Evolutionary conservation across 2,888 invertebrate species (phyloP).

Genomic region (Caenorhabditis afra): DNA sequence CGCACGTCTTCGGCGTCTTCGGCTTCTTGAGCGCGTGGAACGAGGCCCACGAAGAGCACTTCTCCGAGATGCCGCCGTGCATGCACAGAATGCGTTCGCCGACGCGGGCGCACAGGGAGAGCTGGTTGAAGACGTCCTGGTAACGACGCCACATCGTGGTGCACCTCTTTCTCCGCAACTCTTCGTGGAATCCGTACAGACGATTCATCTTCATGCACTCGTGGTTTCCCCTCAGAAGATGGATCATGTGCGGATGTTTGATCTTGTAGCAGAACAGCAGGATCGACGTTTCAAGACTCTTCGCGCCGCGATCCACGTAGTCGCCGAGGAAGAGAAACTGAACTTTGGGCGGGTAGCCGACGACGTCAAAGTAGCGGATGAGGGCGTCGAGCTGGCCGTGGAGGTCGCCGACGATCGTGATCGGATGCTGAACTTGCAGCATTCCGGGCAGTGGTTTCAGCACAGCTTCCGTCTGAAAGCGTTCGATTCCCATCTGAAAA

Average conservation of each 20-base stretch:
- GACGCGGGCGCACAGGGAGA: constrained; percentile 70
- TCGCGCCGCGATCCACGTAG: constrained; percentile 75
- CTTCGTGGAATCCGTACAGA: constrained; percentile 74
- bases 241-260: constrained; percentile 63
- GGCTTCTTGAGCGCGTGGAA: constrained; percentile 59
- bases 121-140: constrained; percentile 71
- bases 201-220: constrained; percentile 74
- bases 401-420: constrained; percentile 73
- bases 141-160: constrained; percentile 69
- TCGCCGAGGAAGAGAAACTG: constrained; percentile 74
- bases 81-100: constrained; percentile 65
- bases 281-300: constrained; percentile 70
- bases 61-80: constrained; percentile 74
- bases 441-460: constrained; percentile 64
- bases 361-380: constrained; percentile 60
- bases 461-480: constrained; percentile 43
- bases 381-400: constrained; percentile 75
- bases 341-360: constrained; percentile 71
- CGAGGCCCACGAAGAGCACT: constrained; percentile 65
- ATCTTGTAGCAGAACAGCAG: constrained; percentile 75
- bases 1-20: constrained; percentile 64
- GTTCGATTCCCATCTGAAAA: neutral
- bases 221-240: constrained; percentile 75
- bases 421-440: constrained; percentile 64
- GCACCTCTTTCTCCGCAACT: constrained; percentile 64